A percentile compares a stretch with the other conserved stretches of the same genome.
phyloP scores from a whole-genome alignment of 2,888 invertebrate species.

The Netelia melanura region DNA sequence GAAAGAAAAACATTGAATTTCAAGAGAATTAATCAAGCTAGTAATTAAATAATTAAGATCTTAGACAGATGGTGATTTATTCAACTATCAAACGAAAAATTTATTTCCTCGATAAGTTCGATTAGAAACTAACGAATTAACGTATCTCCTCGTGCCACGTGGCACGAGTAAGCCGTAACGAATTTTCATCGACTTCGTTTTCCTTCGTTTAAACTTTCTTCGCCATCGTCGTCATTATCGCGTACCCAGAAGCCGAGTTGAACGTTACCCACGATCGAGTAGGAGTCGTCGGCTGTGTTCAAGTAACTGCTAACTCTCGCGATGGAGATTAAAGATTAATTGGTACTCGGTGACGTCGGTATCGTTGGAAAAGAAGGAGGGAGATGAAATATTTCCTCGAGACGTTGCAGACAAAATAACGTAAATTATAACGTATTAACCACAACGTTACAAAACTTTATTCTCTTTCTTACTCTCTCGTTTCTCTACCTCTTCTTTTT shows the following conservation, averaged over 20 bases:
- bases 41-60: too few species aligned
- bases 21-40: too few species aligned
- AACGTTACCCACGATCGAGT: not conserved
- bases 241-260: not conserved
- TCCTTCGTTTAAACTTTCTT: not conserved
- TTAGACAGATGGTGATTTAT: too few species aligned
- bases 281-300: constrained; percentile 7
- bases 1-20: too few species aligned
- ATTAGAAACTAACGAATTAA: too few species aligned
- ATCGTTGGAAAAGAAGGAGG: not conserved
- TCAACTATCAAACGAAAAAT: not conserved
- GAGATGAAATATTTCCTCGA: too few species aligned
- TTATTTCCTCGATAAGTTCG: not conserved
- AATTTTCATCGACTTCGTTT: constrained; percentile 11
- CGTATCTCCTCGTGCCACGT: too few species aligned
- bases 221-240: constrained; percentile 13
- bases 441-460: not conserved
- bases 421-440: constrained; percentile 36
- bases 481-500: not conserved
- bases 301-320: not conserved
- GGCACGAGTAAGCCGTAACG: constrained; percentile 12
- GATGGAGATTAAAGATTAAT: constrained; percentile 39
- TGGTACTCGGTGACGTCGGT: constrained; percentile 25
- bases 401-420: not conserved
- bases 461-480: not conserved